Base-by-base conservation (phyloP, 2,797 vertebrate genomes). In the Chelmon rostratus region DNA sequence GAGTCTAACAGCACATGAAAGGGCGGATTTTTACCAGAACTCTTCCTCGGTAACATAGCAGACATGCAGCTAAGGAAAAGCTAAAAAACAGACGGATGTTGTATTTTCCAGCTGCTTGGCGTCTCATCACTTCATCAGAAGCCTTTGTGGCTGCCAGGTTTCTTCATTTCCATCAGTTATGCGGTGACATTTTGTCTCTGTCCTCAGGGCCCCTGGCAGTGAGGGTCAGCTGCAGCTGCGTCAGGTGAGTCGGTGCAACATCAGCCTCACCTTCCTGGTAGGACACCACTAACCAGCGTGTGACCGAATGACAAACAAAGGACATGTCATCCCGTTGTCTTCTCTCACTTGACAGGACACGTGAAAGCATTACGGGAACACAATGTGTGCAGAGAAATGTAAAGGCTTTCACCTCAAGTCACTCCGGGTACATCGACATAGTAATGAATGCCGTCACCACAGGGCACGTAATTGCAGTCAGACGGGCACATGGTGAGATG, bases 191-290 rank as follows among this genome's bases (percentile, higher is more conserved):
- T 83, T 68, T 67, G 76, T 78, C 58, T 79, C 68, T 68, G 76
- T 78, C 76, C 71, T 80, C 63, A 2, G 5, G 67, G 74, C 65
- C 64, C 65, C 64, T 66, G 58, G 57, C 86, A 65, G 78, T 0
- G 73, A 88, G 87, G 82, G 81, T 92, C 84, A 68, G 82, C 56
- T 92, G 89, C 23, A 89, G 63, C 38, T 83, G 69, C 54, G 84
- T 57, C 70, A 86, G 85, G 64, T 79, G 89, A 53, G 59, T 69
- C 59, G 50, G 44, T 23, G 68, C 3, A 25, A 85, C 81, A 69
- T 90, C 83, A 56, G 96, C 93, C 61, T 79, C 86, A 89, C 93
- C 87, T 94, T 92, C 79, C 93, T 63, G 94, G 91, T 69, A 95
- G 94, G 85, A 94, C 38, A 52, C 78, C 77, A 56, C 56, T 76